Percentiles rank a stretch among this genome's conserved stretches.
Evolutionary conservation across 1,140 invertebrate genomes (phyloP).

Genomic region (Tetranychus cinnabarinus): DNA sequence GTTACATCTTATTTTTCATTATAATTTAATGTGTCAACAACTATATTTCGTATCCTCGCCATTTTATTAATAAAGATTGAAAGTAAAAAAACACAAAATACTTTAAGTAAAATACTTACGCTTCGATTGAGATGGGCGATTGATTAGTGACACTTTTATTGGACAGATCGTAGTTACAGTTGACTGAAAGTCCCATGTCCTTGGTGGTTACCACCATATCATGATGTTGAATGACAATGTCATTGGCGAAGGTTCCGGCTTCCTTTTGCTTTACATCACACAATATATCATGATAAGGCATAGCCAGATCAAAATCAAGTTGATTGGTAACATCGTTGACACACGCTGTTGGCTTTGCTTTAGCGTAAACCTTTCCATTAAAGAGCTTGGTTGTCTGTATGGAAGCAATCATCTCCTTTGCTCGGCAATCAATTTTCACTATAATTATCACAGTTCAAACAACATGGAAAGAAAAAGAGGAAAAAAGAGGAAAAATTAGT

Average conservation of each 20-base stretch:
- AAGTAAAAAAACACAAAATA: too few species aligned
- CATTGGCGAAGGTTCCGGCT: constrained; percentile 44
- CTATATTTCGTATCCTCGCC: too few species aligned
- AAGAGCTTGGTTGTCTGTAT: constrained; percentile 77
- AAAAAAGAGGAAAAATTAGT: neutral
- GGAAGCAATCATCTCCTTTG: constrained; percentile 70
- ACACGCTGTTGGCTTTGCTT: constrained; percentile 72
- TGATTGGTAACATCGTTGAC: constrained; percentile 36
- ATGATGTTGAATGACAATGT: constrained; percentile 77
- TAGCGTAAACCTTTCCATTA: constrained; percentile 80
- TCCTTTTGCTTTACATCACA: constrained; percentile 15
- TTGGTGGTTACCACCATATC: constrained; percentile 82
- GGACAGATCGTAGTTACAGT: constrained; percentile 74
- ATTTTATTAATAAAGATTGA: too few species aligned
- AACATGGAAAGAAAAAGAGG: neutral
- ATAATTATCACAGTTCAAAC: neutral
- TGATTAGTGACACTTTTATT: constrained; percentile 76
- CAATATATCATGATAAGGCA: constrained; percentile 16
- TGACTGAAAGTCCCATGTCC: constrained; percentile 67
- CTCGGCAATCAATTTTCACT: constrained; percentile 30
- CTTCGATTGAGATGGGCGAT: constrained; percentile 15
- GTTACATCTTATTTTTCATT: too few species aligned
- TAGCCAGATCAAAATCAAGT: constrained; percentile 16
- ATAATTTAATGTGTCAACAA: too few species aligned
- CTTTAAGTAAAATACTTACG: constrained; percentile 7